phyloP scores from a whole-genome alignment of 2,113 vertebrate genomes.

The Clarias magur region DNA sequence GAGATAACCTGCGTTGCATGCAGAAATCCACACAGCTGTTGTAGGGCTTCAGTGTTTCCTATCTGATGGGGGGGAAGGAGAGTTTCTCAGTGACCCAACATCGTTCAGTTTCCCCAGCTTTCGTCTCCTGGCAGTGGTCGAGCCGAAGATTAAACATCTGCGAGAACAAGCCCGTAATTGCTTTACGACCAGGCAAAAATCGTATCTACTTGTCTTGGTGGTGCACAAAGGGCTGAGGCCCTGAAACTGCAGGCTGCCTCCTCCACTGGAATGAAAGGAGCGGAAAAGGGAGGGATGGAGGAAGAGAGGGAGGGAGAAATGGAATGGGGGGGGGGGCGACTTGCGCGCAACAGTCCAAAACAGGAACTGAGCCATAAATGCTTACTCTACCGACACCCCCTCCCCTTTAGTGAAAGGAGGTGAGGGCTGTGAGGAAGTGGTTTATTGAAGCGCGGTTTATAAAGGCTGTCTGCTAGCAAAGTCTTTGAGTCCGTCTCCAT shows the following conservation, averaged over 20 bases:
- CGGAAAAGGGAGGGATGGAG: slow-evolving; percentile 71
- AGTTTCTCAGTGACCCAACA: slow-evolving; percentile 11
- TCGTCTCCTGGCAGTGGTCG: slow-evolving; percentile 54
- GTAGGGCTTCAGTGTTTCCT: neutral
- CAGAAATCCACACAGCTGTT: neutral
- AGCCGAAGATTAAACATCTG: slow-evolving; percentile 78
- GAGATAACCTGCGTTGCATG: neutral
- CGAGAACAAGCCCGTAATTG: slow-evolving; percentile 83
- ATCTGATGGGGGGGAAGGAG: neutral
- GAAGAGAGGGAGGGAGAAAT: slow-evolving; percentile 63
- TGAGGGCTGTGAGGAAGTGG: slow-evolving; percentile 73
- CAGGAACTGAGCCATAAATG: slow-evolving; percentile 94
- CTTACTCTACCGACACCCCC: slow-evolving; percentile 30
- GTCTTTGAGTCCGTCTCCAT: slow-evolving; percentile 61
- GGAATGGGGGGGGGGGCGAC: slow-evolving; percentile 63
- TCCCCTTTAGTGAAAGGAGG: slow-evolving; percentile 73
- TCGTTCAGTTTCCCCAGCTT: neutral
- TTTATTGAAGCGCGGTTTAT: slow-evolving; percentile 81
- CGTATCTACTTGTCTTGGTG: slow-evolving; percentile 83
- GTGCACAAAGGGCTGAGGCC: slow-evolving; percentile 76
- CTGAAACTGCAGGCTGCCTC: slow-evolving; percentile 82
- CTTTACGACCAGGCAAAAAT: slow-evolving; percentile 86
- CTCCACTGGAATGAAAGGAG: slow-evolving; percentile 78
- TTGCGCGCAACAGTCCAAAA: slow-evolving; percentile 70
- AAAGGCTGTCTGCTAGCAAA: slow-evolving; percentile 71